These are phyloP conservation scores for Heterochromis multidens DNA, from an alignment of 2,113 vertebrate genomes.

Conservation along the genomic window DNA sequence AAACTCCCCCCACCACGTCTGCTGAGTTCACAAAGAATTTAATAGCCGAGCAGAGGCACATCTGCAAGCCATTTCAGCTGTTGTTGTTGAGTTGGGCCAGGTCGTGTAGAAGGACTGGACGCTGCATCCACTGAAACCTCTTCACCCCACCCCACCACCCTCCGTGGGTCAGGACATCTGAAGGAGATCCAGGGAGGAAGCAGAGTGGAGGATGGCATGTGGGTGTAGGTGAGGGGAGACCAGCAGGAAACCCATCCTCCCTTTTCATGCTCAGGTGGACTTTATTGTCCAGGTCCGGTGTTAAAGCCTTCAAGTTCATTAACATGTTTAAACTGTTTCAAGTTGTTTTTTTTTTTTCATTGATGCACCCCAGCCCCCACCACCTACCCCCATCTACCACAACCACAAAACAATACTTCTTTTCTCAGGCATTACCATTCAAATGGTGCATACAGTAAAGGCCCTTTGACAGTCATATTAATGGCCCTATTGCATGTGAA, in stretches of 20 bases:
- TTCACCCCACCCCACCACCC: background rate
- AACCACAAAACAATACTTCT: conserved; percentile 21
- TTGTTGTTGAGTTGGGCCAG: conserved; percentile 59
- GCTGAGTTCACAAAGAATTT: conserved; percentile 62
- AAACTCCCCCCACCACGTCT: background rate
- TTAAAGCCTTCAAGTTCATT: conserved; percentile 57
- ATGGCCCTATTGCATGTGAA: conserved; percentile 41
- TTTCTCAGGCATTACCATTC: conserved; percentile 33
- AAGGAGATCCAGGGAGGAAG: conserved; percentile 23
- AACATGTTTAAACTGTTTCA: conserved; percentile 39
- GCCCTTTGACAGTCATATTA: conserved; percentile 22
- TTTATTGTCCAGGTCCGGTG: conserved; percentile 44
- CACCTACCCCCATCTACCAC: background rate
- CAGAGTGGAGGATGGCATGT: background rate
- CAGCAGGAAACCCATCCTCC: conserved; percentile 33
- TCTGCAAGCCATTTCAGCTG: conserved; percentile 72
- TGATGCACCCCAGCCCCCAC: background rate
- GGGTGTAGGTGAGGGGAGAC: background rate
- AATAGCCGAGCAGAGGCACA: conserved; percentile 66
- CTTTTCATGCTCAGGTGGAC: conserved; percentile 45
- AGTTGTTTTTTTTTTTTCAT: background rate
- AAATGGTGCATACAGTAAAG: conserved; percentile 29
- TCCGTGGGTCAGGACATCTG: conserved; percentile 42
- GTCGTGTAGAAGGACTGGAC: conserved; percentile 47
- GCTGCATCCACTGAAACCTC: conserved; percentile 14